A percentile compares a stretch with the other conserved stretches of the same genome.
phyloP scores from a whole-genome alignment of 2,888 invertebrate genomes.

The Linnaemya vulpina region DNA sequence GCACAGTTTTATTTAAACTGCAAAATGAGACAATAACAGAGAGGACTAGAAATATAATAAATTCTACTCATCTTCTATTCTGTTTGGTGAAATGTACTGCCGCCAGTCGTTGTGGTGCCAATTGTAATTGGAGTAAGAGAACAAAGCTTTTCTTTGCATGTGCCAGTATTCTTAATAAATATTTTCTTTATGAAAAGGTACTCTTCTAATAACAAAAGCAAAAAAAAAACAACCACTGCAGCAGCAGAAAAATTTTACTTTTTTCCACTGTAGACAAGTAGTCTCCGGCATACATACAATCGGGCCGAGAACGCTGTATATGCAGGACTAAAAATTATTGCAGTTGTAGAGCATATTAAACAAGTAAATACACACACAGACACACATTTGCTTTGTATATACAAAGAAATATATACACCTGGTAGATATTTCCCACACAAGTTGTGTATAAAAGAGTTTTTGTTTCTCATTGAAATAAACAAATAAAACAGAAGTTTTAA shows the following conservation, averaged over 20 bases:
- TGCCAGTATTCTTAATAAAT: conserved; percentile 8
- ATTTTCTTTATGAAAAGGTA: conserved; percentile 44
- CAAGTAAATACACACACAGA: background rate
- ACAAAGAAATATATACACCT: background rate
- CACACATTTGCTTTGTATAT: too few species aligned
- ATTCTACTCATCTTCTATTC: too few species aligned
- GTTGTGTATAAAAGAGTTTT: background rate
- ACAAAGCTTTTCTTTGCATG: background rate
- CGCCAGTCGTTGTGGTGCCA: background rate
- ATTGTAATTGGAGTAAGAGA: background rate
- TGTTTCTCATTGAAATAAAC: background rate
- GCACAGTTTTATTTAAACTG: background rate
- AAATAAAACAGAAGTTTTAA: too few species aligned
- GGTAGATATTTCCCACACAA: background rate
- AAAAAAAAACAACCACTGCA: conserved; percentile 7
- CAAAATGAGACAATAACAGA: background rate
- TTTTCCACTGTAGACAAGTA: conserved; percentile 71
- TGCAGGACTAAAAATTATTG: background rate
- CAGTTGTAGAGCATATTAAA: background rate
- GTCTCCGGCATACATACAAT: conserved; percentile 66
- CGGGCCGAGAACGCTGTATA: conserved; percentile 31
- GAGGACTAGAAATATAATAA: background rate
- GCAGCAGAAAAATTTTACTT: conserved; percentile 14
- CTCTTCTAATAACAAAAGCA: conserved; percentile 41
- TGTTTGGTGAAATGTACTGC: background rate